These are phyloP conservation scores for Perca fluviatilis DNA, from an alignment of 2,113 vertebrate species.

Conservation along the genomic window DNA sequence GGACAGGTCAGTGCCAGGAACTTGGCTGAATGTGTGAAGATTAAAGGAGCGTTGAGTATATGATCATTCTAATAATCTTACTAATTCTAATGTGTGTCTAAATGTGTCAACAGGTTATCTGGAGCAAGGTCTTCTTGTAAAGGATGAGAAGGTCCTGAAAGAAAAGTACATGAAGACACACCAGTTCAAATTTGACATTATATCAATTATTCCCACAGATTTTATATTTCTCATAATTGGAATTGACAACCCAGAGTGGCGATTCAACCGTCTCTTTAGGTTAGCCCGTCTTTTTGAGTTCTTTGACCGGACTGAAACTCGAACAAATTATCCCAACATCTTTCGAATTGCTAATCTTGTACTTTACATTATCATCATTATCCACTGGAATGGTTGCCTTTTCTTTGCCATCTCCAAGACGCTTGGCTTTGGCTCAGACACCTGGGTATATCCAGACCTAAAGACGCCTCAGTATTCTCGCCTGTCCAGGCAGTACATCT, in stretches of 20 bases:
- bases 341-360: conserved; percentile 94
- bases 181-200: conserved; percentile 90
- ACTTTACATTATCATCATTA: conserved; percentile 93
- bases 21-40: not conserved
- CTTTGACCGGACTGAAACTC: conserved; percentile 93
- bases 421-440: conserved; percentile 90
- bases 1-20: conserved; percentile 88
- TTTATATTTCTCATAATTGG: conserved; percentile 88
- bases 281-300: conserved; percentile 91
- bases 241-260: conserved; percentile 88
- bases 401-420: conserved; percentile 92
- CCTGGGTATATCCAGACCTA: conserved; percentile 91
- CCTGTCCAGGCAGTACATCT: conserved; percentile 81
- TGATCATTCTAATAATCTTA: not conserved
- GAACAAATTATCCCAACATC: conserved; percentile 93
- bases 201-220: conserved; percentile 92
- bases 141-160: conserved; percentile 87
- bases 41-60: not conserved
- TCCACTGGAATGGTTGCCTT: conserved; percentile 95
- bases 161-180: conserved; percentile 85
- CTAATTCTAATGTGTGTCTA: not conserved
- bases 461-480: conserved; percentile 79
- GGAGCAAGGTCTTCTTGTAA: conserved; percentile 95
- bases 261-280: conserved; percentile 92
- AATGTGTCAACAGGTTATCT: conserved; percentile 88